Conservation (phyloP, 1,140 invertebrate genomes). For the Neodiprion lecontei region DNA sequence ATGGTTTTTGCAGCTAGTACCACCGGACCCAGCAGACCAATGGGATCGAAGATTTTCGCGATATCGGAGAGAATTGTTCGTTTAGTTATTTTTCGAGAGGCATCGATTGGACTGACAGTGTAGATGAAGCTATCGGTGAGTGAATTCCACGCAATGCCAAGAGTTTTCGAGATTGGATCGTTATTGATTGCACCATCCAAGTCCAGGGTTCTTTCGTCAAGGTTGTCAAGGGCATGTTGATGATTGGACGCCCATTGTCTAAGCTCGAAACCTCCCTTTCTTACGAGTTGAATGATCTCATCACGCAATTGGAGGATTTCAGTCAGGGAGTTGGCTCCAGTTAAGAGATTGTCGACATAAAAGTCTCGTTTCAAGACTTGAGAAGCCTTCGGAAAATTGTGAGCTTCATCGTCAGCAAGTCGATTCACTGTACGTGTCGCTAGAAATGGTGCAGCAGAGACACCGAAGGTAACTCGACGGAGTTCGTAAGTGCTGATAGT, state of each 20-base stretch:
- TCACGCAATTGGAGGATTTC: conserved; percentile 28
- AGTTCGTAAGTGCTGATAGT: too few relatives aligned
- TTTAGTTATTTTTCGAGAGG: too few relatives aligned
- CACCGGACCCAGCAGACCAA: too few relatives aligned
- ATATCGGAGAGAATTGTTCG: too few relatives aligned
- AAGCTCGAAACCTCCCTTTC: conserved; percentile 24
- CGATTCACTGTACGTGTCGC: conserved; percentile 16
- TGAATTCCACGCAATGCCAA: too few relatives aligned
- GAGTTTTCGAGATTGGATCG: too few relatives aligned
- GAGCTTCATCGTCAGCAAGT: conserved; percentile 20
- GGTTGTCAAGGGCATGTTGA: background rate
- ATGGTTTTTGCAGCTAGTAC: conserved; percentile 36
- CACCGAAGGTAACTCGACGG: background rate
- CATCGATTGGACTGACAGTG: too few relatives aligned
- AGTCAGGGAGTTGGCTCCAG: conserved; percentile 27
- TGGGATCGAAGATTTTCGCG: too few relatives aligned
- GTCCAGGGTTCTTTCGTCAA: background rate
- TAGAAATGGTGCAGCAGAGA: conserved; percentile 22
- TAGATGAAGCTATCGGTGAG: too few relatives aligned
- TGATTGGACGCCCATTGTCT: conserved; percentile 15
- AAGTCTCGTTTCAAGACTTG: conserved; percentile 27
- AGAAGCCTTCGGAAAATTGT: conserved; percentile 30
- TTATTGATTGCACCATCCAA: background rate
- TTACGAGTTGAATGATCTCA: conserved; percentile 29
- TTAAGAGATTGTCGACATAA: conserved; percentile 42